Evolutionary conservation across 2,797 vertebrate genomes (phyloP), one percentile per base, ranked within the genome.

Genomic region (Sebastes vulpes): DNA sequence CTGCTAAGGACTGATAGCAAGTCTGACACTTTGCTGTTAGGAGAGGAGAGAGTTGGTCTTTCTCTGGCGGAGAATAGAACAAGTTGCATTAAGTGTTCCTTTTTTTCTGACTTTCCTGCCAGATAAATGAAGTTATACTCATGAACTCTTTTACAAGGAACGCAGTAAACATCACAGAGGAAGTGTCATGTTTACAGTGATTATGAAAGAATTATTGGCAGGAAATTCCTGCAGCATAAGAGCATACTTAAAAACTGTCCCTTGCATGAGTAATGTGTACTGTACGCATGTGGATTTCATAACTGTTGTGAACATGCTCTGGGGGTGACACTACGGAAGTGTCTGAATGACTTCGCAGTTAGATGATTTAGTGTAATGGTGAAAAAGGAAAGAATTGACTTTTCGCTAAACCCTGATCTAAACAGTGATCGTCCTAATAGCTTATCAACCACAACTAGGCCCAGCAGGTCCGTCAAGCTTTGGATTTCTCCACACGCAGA

Each of bases 1-100:
- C 84, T 31, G 79, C 82, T 68, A 63, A 79, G 74, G 84, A 87
- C 88, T 85, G 58, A 91, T 86, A 84, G 84, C 80, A 78, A 77
- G 83, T 83, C 79, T 88, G 86, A 90, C 86, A 87, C 81, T 72
- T 84, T 68, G 75, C 74, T 68, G 79, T 79, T 73, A 65, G 32
- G 70, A 81, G 52, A 74, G 65, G 65, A 73, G 75, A 72, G 77
- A 57, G 48, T 12, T 64, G 63, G 69, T 85, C 74, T 88, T 63
- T 79, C 67, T 77, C 50, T 65, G 66, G 54, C 3, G 4, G 35
- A 78, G 84, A 89, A 85, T 60, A 78, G 83, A 85, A 85, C 38
- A 85, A 77, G 81, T 78, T 89, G 64, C 72, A 79, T 84, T 90
- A 61, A 23, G 8, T 7, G 21, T 60, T 56, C 23, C 68, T 79